Conservation (phyloP, 2,888 invertebrate genomes). For the Spilosoma lubricipeda region DNA sequence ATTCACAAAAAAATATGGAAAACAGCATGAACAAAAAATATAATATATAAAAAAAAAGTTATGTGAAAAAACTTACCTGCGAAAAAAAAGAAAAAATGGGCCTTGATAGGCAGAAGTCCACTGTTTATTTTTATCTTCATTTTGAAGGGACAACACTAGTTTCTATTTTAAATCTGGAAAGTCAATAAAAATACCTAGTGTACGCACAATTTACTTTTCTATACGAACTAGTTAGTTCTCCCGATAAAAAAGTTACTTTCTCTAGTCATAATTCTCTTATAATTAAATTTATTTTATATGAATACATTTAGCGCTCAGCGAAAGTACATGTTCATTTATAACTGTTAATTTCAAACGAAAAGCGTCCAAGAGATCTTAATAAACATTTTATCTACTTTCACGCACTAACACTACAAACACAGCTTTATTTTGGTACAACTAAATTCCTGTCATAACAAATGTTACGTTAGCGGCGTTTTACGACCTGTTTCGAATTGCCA, state of each 20-base stretch:
- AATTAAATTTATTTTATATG: not conserved
- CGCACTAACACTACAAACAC: constrained; percentile 1
- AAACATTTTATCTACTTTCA: constrained; percentile 6
- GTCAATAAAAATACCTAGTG: not conserved
- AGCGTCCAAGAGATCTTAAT: not conserved
- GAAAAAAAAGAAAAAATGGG: constrained; percentile 95
- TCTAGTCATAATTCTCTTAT: constrained; percentile 4
- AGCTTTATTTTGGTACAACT: constrained; percentile 7
- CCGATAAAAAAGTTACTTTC: constrained; percentile 9
- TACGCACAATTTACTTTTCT: not conserved
- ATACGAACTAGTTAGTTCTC: not conserved
- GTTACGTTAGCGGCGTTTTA: constrained; percentile 31
- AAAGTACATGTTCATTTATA: not conserved
- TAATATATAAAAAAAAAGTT: not conserved
- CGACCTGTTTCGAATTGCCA: constrained; percentile 27
- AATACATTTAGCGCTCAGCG: not conserved
- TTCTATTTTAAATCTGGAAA: not conserved
- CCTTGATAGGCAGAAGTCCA: constrained; percentile 92
- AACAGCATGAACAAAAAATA: not conserved
- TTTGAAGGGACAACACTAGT: constrained; percentile 26
- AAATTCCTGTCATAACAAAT: constrained; percentile 39
- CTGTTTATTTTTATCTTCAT: constrained; percentile 89
- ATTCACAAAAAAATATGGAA: not conserved
- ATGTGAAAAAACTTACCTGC: constrained; percentile 88
- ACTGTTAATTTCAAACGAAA: not conserved